Evolutionary conservation across 1,140 invertebrate genomes (phyloP), one percentile per base, ranked within the genome.

Genomic region (Diachasmimorpha longicaudata): DNA sequence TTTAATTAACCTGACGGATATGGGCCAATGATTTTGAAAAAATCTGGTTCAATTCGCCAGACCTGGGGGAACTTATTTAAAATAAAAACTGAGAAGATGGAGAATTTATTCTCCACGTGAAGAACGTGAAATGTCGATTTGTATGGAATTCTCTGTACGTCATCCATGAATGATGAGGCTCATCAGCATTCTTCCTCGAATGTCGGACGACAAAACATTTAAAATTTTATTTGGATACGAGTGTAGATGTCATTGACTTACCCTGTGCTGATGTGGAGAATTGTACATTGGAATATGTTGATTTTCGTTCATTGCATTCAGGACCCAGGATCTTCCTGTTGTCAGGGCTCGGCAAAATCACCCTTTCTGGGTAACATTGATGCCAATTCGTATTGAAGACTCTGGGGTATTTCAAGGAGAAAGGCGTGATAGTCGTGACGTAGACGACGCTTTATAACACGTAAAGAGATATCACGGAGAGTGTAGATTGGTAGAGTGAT

Each of bases 401-500:
- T 83, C 36, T 74, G 76, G 10, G 86, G 86, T 73, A 87, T 83
- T 37, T 86, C 85, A 11, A 87, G 81, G 4, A 52, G 52, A 21
- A 81, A 84, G 16, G 82, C 83, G 39, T 86, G 79, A 11, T 67
- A 44, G 44, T 79, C 92, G 92, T 81, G 52, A 4, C 63, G 68
- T 21, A 87, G 73, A 37, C 71, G 75, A 6, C 75, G 80, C 69
- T 81, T 84, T 52, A 88, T 83, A 39, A 78, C 75, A 70, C 85
- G 84, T 48, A 89, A 66, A 9, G 85, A 84, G 44, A 86, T 78
- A 74, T 88, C 83, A 4, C 80, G 80, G 5, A 90, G 80, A 6
- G 84, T 83, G 55, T 83, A 87, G 3, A 90, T 39, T 0, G 89
- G 88, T 37, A 86, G 31, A 0, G 83, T 86, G 75, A 90, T 89